Base-by-base conservation (phyloP, 2,113 vertebrate species). In the Psittacus erithacus region DNA sequence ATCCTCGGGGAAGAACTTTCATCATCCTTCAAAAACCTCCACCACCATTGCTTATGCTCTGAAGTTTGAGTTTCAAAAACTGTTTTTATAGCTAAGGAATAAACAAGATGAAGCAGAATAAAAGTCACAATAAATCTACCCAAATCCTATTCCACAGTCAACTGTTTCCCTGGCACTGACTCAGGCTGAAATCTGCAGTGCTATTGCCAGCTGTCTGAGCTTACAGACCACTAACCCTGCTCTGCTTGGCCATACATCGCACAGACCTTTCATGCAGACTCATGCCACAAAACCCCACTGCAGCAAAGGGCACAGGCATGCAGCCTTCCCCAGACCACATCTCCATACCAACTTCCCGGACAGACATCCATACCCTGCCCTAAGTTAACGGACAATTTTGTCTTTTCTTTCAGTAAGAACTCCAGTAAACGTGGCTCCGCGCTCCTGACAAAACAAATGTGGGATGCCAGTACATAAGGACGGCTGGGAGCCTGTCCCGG, bases 71-170 rank as follows among this genome's bases (percentile, higher is more conserved):
- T 53, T 93, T 96, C 81, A 74, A 88, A 84, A 96, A n/a, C 8
- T 17, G 22, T 4, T 90, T 97, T 94, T 90, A 83, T 41, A 86
- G 68, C 86, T 90, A 67, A 94, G 82, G 75, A 88, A 78, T 50
- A 80, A 82, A 95, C 96, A 89, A 92, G 95, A 94, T 73, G 87
- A 84, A 93, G 27, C 74, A 69, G 33, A 92, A 87, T 82, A 86
- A 88, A 3, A 88, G 79, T 16, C 29, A 53, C 33, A 53, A 70
- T 83, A 85, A 82, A 94, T 82, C 87, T 80, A 82, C 53, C 59
- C 82, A 65, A 89, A 88, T 43, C 59, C 23, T 62, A 31, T 17
- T 77, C 67, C 50, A 25, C 31, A 57, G 80, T 65, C 28, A 88
- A 10, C 33, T 0, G 0, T 53, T 94, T 46, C 63, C 7, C 67